phyloP scores from a whole-genome alignment of 2,797 vertebrate species.

The Lophotriccus pileatus region DNA sequence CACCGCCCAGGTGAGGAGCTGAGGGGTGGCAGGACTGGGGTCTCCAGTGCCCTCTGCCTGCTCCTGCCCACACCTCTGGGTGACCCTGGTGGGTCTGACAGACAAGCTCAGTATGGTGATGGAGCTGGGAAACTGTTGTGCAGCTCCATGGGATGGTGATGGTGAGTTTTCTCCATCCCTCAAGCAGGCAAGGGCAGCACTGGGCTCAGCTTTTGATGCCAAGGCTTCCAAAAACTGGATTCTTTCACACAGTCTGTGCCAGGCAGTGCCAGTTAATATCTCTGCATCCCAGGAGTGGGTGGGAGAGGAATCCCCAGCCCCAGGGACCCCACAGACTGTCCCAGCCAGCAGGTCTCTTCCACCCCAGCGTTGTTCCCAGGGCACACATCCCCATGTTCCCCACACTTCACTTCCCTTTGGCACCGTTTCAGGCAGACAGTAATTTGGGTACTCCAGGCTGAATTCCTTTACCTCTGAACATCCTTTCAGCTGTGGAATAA shows the following conservation, averaged over 20 bases:
- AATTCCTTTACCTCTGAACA: background rate
- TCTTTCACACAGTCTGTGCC: accelerated
- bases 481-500: background rate
- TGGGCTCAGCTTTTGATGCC: background rate
- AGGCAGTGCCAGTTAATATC: background rate
- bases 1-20: too few species aligned
- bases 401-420: too few species aligned
- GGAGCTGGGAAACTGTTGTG: background rate
- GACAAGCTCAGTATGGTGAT: background rate
- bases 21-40: background rate
- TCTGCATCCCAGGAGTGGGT: accelerated
- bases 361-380: background rate
- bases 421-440: background rate
- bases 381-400: accelerated
- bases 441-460: background rate
- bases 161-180: background rate
- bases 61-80: background rate
- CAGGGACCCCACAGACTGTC: background rate
- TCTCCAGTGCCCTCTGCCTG: background rate
- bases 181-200: background rate
- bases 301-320: background rate
- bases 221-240: background rate
- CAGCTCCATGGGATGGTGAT: background rate
- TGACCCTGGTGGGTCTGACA: background rate
- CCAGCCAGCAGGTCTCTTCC: background rate